Base-by-base conservation (phyloP, 2,113 vertebrate genomes). In the Ploceus nigricollis region DNA sequence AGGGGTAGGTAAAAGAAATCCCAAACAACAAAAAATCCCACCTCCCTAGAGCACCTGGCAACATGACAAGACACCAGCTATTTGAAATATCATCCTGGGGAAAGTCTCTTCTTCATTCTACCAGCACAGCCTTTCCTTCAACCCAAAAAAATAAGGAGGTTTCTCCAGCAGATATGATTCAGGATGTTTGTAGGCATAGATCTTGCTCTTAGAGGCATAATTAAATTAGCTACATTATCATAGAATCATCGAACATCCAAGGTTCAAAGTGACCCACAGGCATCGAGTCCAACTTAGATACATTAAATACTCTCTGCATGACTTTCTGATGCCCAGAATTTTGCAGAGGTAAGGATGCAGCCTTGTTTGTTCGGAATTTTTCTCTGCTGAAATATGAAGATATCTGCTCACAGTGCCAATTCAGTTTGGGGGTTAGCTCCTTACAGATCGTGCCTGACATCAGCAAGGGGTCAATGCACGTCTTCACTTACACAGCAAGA, bases 261-360 rank as follows among this genome's bases (percentile, higher is more conserved):
- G n/a, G 11, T 35, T 31, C 21, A 60, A 31, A 45, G 20, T 10
- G 18, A 40, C 30, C 28, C 53, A 40, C 23, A 22, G 24, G 24
- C 53, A 61, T 6, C 0, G 0, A 54, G 25, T 27, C n/a, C 47
- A 54, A 4, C 30, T 47, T 28, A 47, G 15, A 40, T 27, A 35
- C 4, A 19, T 23, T 15, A 45, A 54, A 44, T 22, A 8, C 7
- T 7, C 0, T 35, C 68, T 77, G 9, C 0, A 0, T 13, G 40
- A 17, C 18, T 35, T 42, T 73, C 15, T 58, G 42, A 54, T 15
- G 13, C 16, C 35, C 48, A 64, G 51, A 79, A 47, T 9, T 64
- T 70, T 87, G 39, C 68, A 63, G 50, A 50, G 47, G 8, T 27
- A 2, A 23, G 11, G n/a, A 15, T 23, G 27, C 17, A 47, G 6